Evolutionary conservation across 2,797 vertebrate genomes (phyloP), one percentile per base, ranked within the genome.

Genomic region (Acanthopagrus latus): DNA sequence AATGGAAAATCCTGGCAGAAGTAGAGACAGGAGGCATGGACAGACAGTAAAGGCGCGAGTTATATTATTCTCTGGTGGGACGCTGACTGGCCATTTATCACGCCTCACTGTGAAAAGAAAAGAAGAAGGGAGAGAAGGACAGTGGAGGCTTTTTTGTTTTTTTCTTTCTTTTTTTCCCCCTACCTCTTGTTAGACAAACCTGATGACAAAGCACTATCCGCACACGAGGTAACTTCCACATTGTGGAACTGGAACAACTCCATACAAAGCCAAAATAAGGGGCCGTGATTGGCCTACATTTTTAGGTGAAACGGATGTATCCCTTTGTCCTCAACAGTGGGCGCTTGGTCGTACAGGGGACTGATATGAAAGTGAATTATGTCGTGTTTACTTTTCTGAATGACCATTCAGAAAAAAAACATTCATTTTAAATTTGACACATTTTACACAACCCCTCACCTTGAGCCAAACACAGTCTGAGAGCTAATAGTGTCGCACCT

Each of bases 201-300:
- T 94, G 92, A 93, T 94, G 94, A 93, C 90, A 86, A 91, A 91
- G 91, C 91, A 87, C 82, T 88, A 90, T 90, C 69, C 82, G 74
- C 78, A 82, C 57, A 74, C 77, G 78, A 83, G 86, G 84, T 87
- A 90, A 86, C 73, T 87, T 90, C 74, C 74, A 79, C 63, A 86
- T 82, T 87, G 79, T 88, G 80, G 75, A 79, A 80, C 20, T 78
- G 80, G 87, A 89, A 84, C 83, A 86, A 91, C 78, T 87, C 89
- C 44, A 68, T 66, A 82, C 38, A 84, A 82, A 80, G 58, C 67
- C 66, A 81, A 89, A 88, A 87, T 80, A 68, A 75, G 57, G 44
- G 55, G 18, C 4, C 5, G n/a, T 66, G 66, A 88, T 69, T 86
- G 88, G 68, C 80, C 81, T 81, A 89, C 78, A 87, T 90, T 86